Percentiles rank a stretch among this genome's conserved stretches.
Evolutionary conservation across 2,797 vertebrate genomes (phyloP).

Genomic region (Neopelma chrysocephalum): DNA sequence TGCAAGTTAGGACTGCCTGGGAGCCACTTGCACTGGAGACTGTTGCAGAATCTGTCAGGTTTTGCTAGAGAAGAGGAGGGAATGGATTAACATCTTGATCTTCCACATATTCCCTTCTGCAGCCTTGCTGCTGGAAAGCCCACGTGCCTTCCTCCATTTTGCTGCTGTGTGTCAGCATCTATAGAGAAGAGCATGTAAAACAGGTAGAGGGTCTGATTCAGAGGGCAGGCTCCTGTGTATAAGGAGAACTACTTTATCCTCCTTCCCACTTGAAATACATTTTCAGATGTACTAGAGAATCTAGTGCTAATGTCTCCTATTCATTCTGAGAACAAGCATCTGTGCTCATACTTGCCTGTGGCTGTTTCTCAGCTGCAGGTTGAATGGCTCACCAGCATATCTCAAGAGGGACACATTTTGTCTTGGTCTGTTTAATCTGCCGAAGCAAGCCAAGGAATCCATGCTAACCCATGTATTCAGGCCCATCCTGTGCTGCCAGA

Average conservation of each 20-base stretch:
- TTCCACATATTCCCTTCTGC: not conserved
- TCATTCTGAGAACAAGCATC: not conserved
- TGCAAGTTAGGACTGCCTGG: not conserved
- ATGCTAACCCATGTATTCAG: not conserved
- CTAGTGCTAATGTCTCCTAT: not conserved
- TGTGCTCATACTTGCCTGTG: not conserved
- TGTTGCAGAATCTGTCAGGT: not conserved
- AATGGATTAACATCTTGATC: not conserved
- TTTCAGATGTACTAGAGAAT: not conserved
- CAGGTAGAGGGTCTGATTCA: rapidly evolving
- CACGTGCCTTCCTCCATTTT: not conserved
- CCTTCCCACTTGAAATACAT: not conserved
- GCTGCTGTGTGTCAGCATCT: not conserved
- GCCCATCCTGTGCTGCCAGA: not conserved
- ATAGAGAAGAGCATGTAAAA: not conserved
- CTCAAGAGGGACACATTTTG: not conserved
- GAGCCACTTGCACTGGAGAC: not conserved
- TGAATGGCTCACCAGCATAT: not conserved
- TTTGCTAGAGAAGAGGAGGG: not conserved
- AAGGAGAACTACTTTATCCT: not conserved
- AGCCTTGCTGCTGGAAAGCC: not conserved
- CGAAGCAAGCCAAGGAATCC: not conserved
- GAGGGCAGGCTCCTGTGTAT: not conserved
- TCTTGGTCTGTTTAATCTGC: not conserved
- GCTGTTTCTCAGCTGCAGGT: not conserved